A percentile compares a stretch with the other conserved stretches of the same genome.
Conservation (phyloP, 1,140 invertebrate genomes). For the Lethocerus indicus region DNA sequence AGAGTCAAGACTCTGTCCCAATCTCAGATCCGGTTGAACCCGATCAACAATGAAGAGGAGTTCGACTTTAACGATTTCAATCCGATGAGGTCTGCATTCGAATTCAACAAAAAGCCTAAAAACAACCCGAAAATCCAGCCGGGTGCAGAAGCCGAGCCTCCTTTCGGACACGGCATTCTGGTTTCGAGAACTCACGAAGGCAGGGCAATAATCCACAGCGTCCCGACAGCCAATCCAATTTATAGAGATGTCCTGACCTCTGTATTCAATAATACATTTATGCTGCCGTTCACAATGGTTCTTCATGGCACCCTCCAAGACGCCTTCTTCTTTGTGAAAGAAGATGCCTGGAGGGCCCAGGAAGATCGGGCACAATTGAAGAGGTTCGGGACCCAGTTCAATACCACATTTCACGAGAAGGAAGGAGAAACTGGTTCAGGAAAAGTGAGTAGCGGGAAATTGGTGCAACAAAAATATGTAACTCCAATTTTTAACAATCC, state of each 20-base stretch:
- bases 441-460: too few relatives aligned
- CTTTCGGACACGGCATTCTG: constrained; percentile 80
- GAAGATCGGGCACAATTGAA: constrained; percentile 79
- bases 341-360: constrained; percentile 68
- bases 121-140: background rate
- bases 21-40: constrained; percentile 22
- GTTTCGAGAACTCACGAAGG: constrained; percentile 62
- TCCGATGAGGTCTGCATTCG: constrained; percentile 17
- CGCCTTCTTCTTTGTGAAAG: constrained; percentile 90
- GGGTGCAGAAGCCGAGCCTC: constrained; percentile 44
- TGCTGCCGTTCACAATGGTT: constrained; percentile 75
- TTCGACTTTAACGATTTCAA: constrained; percentile 15
- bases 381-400: constrained; percentile 73
- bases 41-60: constrained; percentile 57
- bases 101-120: constrained; percentile 1
- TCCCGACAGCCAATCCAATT: constrained; percentile 71
- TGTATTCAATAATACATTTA: constrained; percentile 79
- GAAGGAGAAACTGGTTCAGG: constrained; percentile 33
- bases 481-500: too few relatives aligned
- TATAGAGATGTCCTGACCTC: constrained; percentile 84
- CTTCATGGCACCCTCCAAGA: constrained; percentile 79
- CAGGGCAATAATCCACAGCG: constrained; percentile 67
- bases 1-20: constrained; percentile 26
- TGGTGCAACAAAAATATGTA: too few relatives aligned
- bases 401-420: constrained; percentile 80